Evolutionary conservation across 92 coral and sea anemone genomes (phyloP).

Genomic region (Epizoanthus illoricatus): DNA sequence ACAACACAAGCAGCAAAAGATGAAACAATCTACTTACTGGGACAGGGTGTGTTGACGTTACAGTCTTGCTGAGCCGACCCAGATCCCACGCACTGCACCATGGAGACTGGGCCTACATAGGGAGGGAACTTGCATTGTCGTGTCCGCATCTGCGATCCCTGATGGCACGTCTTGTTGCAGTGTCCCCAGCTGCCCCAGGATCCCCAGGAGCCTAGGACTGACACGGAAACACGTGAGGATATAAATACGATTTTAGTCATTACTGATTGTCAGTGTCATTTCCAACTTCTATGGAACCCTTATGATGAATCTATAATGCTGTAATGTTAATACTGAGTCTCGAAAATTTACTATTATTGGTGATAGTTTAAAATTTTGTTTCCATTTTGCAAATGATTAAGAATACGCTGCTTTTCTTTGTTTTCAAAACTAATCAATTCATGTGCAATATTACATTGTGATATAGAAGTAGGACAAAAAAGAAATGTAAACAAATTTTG

Average conservation of each 20-base stretch:
- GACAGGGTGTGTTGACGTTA: background rate
- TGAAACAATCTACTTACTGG: background rate
- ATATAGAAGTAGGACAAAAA: too few relatives aligned
- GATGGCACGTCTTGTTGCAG: background rate
- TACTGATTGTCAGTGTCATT: background rate
- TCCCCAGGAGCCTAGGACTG: background rate
- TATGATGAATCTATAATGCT: too few relatives aligned
- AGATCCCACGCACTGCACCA: background rate
- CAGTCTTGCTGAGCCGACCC: background rate
- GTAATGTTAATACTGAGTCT: too few relatives aligned
- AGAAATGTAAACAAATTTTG: too few relatives aligned
- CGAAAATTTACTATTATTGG: too few relatives aligned
- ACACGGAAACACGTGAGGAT: background rate
- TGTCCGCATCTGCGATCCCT: background rate
- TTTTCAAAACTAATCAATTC: too few relatives aligned
- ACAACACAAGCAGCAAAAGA: background rate
- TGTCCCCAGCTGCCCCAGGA: slow-evolving; percentile 1
- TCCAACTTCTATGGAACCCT: too few relatives aligned
- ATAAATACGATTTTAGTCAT: background rate
- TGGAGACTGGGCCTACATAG: background rate
- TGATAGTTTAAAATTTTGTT: too few relatives aligned
- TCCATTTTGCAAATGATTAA: too few relatives aligned
- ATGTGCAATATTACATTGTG: too few relatives aligned
- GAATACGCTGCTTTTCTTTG: too few relatives aligned
- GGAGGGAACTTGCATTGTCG: background rate